Percentiles rank a stretch among this genome's conserved stretches.
phyloP scores from a whole-genome alignment of 2,797 vertebrate genomes.

The Pristis pectinata region DNA sequence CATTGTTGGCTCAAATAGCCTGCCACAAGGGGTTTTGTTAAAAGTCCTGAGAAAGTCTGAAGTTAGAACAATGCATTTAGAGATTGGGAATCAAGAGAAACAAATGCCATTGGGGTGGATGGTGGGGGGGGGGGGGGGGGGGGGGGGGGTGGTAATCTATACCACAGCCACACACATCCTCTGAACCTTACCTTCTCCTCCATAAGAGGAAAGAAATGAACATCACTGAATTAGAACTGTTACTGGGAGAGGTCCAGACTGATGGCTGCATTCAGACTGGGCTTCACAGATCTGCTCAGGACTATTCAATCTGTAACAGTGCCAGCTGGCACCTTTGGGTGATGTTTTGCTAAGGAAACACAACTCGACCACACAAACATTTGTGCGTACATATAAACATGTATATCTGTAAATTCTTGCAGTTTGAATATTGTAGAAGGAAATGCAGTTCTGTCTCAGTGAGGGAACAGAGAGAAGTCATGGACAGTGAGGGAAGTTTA shows the following conservation, averaged over 20 bases:
- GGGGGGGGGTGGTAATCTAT: too few species aligned
- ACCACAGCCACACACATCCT: not conserved
- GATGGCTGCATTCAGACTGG: not conserved
- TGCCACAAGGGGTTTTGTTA: not conserved
- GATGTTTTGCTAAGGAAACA: not conserved
- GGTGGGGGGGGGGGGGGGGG: too few species aligned
- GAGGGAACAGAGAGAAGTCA: not conserved
- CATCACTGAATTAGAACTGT: not conserved
- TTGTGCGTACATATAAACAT: too few species aligned
- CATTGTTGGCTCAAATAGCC: not conserved
- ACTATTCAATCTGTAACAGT: not conserved
- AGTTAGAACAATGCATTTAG: not conserved
- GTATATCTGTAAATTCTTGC: not conserved
- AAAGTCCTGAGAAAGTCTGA: not conserved
- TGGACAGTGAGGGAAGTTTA: not conserved
- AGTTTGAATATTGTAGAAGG: not conserved
- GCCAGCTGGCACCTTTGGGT: not conserved
- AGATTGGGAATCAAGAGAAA: not conserved
- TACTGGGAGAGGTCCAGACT: not conserved
- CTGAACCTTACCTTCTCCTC: not conserved
- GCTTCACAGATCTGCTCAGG: not conserved
- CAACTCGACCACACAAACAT: not conserved
- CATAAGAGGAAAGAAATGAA: not conserved
- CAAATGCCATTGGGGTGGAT: not conserved
- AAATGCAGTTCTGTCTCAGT: not conserved